Evolutionary conservation across 2,113 vertebrate genomes (phyloP).

Genomic region (Panthera leo): DNA sequence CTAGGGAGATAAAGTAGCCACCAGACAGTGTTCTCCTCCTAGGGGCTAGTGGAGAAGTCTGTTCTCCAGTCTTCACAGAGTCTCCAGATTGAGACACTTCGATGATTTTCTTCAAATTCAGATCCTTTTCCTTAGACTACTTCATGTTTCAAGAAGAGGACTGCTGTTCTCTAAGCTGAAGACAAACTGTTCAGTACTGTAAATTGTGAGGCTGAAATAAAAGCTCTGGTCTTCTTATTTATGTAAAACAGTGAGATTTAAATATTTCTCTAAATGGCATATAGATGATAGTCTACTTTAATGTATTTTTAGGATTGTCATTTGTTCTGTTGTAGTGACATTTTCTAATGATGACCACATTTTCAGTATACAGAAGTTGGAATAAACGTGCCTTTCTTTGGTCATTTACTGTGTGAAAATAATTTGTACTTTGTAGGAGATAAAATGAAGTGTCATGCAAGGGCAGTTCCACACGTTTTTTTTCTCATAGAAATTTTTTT

Average conservation of each 20-base stretch:
- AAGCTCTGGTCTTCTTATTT: neutral
- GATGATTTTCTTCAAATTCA: neutral
- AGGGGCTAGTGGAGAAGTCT: neutral
- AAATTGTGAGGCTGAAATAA: conserved; percentile 14
- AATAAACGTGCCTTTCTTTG: neutral
- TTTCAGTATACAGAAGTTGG: conserved; percentile 30
- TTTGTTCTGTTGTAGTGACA: neutral
- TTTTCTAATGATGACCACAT: neutral
- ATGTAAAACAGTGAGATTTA: neutral
- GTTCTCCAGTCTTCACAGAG: neutral
- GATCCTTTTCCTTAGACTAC: conserved; percentile 16
- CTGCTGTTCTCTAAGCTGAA: neutral
- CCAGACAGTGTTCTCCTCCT: neutral
- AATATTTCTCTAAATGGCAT: conserved; percentile 1
- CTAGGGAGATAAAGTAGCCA: neutral
- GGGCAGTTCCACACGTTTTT: neutral
- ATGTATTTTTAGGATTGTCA: neutral
- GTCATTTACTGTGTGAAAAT: neutral
- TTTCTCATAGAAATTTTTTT: neutral
- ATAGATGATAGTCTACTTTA: neutral
- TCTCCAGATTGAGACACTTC: neutral
- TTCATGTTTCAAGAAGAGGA: neutral
- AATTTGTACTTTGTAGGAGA: conserved; percentile 2
- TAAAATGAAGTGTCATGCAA: neutral
- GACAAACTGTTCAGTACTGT: neutral